Conservation (phyloP, 37 sponge, comb jelly and placozoan genomes). For the Mnemiopsis leidyi region DNA sequence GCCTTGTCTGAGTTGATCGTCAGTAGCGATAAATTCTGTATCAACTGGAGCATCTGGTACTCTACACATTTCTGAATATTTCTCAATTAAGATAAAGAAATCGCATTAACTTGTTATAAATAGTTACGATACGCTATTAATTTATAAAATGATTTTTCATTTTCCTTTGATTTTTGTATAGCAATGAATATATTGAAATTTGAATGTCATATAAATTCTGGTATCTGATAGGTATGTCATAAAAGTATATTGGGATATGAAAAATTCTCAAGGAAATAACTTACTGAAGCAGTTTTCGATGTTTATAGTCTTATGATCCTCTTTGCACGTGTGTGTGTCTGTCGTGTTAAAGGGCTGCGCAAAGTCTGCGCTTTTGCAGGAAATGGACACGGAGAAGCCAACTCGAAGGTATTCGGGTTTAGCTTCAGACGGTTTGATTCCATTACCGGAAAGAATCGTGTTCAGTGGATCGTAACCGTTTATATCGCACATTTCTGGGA, state of each 20-base stretch:
- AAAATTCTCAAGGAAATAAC: no score
- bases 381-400: neutral
- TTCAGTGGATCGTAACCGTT: neutral
- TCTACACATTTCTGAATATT: conserved; percentile 24
- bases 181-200: no score
- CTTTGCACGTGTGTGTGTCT: neutral
- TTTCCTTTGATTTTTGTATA: no score
- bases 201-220: no score
- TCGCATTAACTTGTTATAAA: no score
- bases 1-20: conserved; percentile 4
- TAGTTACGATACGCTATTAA: no score
- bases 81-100: no score
- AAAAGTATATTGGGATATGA: no score
- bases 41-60: neutral
- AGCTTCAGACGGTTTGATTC: neutral
- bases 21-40: neutral
- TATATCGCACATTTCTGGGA: conserved; percentile 3
- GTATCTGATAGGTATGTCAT: no score
- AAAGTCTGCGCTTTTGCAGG: neutral
- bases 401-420: neutral
- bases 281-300: neutral
- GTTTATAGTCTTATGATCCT: neutral
- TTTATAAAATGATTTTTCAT: no score
- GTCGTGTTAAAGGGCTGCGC: neutral
- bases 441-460: neutral